Evolutionary conservation across 2,113 vertebrate species (phyloP).

Genomic region (Myotis davidii): DNA sequence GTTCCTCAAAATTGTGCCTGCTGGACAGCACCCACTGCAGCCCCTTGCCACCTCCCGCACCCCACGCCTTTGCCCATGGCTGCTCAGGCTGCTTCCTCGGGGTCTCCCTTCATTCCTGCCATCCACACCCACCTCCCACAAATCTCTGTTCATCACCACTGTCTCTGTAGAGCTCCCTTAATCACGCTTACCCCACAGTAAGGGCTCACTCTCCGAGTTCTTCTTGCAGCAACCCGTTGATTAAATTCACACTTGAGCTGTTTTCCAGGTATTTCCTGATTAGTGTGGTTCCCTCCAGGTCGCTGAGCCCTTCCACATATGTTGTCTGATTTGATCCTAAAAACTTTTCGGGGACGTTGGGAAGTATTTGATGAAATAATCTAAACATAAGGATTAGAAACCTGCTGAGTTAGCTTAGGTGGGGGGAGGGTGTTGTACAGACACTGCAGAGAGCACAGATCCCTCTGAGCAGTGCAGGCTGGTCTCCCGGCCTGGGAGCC

Average conservation of each 20-base stretch:
- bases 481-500: background rate
- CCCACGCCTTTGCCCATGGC: background rate
- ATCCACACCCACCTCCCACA: background rate
- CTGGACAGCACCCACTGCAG: background rate
- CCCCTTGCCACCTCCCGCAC: background rate
- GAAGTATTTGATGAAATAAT: constrained; percentile 8
- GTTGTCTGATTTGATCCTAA: constrained; percentile 41
- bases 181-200: background rate
- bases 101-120: background rate
- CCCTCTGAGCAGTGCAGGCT: background rate
- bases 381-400: constrained; percentile 4
- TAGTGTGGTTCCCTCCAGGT: background rate
- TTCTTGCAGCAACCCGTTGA: background rate
- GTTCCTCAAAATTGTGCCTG: background rate
- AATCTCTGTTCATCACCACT: background rate
- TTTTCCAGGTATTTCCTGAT: constrained; percentile 47
- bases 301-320: background rate
- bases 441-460: background rate
- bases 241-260: constrained; percentile 13
- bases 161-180: background rate
- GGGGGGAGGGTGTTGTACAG: background rate
- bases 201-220: background rate
- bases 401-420: background rate
- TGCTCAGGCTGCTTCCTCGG: background rate
- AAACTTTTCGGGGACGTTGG: background rate